Base-by-base conservation (phyloP, 2,888 invertebrate genomes). In the Crepidodera aurea region DNA sequence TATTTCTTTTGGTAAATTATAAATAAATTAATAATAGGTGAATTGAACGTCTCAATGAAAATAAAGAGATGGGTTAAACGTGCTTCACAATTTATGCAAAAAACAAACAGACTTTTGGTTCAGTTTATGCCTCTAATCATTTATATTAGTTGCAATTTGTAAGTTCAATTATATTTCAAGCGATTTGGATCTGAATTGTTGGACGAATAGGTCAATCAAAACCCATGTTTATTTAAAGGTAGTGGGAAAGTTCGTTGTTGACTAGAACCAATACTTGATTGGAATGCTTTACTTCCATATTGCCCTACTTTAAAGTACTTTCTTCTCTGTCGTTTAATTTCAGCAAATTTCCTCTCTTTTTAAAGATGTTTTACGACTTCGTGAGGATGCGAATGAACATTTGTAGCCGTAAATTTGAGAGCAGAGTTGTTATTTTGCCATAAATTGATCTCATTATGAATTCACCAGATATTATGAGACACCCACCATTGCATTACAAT, bases 371-470 rank as follows among this genome's bases (percentile, higher is more conserved):
- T 42, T 32, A 39, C 42, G 51, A 42, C 39, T 40, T 58, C 58
- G 58, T 51, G 59, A 59, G 29, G 13, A 15, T 12, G 29, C 42
- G 16, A 51, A 44, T 44, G 59, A 18, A 62, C 34, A 46, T 53
- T 39, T 57, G 34, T 13, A 25, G 32, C 57, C 22, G 48, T 58
- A 62, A 58, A 58, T 62, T 58, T 42, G 18, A 22, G 42, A 54
- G 42, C 40, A 54, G 10, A 50, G 48, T 34, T 27, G 55, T 60
- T 60, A 60, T 59, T 62, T 62, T 53, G 19, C 56, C 60, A 56
- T 56, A 60, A 60, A 53, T 60, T 39, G 60, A 56, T 60, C 60
- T 64, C 60, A 60, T 64, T 60, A 64, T 51, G 56, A 29, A 56
- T 56, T 58, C 44, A 25, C 44, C 10, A 44, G 44, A 22, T 6